Conservation (phyloP, 2,113 vertebrate species). For the Daboia siamensis region DNA sequence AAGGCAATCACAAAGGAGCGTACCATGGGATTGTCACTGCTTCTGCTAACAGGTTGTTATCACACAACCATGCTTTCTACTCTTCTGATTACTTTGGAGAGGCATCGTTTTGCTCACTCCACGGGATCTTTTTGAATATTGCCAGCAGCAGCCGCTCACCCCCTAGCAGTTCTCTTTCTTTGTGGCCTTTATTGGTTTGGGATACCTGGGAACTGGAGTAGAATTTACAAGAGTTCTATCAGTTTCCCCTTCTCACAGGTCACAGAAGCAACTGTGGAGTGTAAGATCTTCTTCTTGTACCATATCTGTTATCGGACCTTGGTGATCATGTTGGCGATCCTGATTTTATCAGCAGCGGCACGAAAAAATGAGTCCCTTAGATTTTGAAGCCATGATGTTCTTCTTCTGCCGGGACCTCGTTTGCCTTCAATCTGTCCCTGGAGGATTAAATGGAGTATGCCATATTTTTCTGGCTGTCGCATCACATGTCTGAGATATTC, state of each 20-base stretch:
- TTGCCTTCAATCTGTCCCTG: too few species aligned
- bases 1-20: not conserved
- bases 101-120: not conserved
- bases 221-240: not conserved
- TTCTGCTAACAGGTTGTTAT: not conserved
- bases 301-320: too few species aligned
- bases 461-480: too few species aligned
- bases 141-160: not conserved
- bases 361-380: too few species aligned
- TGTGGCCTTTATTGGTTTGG: not conserved
- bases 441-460: too few species aligned
- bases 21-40: not conserved
- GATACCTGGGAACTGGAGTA: not conserved
- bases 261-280: not conserved
- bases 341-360: too few species aligned
- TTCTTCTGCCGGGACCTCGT: too few species aligned
- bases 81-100: not conserved
- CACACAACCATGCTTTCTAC: not conserved
- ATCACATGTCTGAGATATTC: too few species aligned
- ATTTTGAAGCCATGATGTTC: too few species aligned
- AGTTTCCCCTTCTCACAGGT: not conserved
- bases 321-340: too few species aligned
- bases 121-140: not conserved
- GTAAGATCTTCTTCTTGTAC: too few species aligned
- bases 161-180: not conserved